A percentile compares a stretch with the other conserved stretches of the same genome.
Evolutionary conservation across 1,140 invertebrate species (phyloP).

Genomic region (Leptopilina clavipes): DNA sequence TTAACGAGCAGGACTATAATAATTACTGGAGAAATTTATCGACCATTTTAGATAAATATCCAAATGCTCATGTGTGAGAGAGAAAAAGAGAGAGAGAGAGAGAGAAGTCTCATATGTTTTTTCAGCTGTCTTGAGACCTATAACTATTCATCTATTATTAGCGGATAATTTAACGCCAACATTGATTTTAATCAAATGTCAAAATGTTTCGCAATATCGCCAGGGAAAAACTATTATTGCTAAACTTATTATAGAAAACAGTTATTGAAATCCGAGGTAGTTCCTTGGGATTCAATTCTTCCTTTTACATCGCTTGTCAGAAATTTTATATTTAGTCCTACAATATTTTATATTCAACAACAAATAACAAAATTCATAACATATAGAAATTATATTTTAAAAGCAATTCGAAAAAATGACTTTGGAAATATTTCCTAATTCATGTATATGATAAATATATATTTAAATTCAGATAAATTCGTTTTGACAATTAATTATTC

Average conservation of each 20-base stretch:
- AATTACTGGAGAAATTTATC: conserved; percentile 15
- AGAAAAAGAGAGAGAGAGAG: not conserved
- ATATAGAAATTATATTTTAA: too few relatives aligned
- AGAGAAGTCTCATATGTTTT: not conserved
- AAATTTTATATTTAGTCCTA: not conserved
- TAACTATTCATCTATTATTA: not conserved
- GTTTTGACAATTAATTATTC: too few relatives aligned
- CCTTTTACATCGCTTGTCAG: not conserved
- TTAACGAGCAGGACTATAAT: conserved; percentile 24
- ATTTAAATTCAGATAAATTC: too few relatives aligned
- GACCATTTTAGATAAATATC: conserved; percentile 20
- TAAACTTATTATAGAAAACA: not conserved
- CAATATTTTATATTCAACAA: not conserved
- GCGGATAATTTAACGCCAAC: conserved; percentile 9
- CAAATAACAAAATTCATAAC: too few relatives aligned
- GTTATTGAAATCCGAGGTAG: conserved; percentile 12
- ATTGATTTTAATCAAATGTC: conserved; percentile 32
- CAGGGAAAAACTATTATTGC: conserved; percentile 7
- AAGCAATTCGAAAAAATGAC: too few relatives aligned
- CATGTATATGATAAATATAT: too few relatives aligned
- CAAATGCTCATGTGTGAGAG: not conserved
- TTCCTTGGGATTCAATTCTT: not conserved
- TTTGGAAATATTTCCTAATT: too few relatives aligned
- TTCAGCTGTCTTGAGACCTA: conserved; percentile 1
- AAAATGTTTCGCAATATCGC: conserved; percentile 8